Conservation (phyloP, 2,888 invertebrate species). For the Galerucella pusilla region DNA sequence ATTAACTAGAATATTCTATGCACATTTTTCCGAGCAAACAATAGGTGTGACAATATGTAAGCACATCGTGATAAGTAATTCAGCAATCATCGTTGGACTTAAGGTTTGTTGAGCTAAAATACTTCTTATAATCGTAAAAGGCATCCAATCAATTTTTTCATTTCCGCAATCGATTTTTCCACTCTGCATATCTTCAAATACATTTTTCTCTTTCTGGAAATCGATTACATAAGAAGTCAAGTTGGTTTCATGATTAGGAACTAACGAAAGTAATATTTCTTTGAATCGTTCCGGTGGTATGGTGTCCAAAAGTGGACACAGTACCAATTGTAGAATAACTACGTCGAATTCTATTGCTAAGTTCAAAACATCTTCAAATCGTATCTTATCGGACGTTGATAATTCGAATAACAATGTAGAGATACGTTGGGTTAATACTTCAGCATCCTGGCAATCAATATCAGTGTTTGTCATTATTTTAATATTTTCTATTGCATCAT, state of each 20-base stretch:
- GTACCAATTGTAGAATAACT: background rate
- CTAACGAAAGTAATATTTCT: background rate
- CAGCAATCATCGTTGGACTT: background rate
- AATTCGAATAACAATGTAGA: background rate
- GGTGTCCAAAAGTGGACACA: background rate
- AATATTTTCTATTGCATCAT: background rate
- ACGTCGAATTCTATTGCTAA: slow-evolving; percentile 1
- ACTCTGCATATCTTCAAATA: background rate
- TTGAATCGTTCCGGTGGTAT: background rate
- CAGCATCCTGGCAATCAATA: background rate
- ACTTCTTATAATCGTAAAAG: background rate
- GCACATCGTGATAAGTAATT: background rate
- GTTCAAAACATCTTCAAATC: background rate
- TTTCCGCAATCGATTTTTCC: background rate
- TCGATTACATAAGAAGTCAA: background rate
- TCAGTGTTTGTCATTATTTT: background rate
- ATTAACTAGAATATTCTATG: background rate
- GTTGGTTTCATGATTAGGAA: background rate
- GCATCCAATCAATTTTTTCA: background rate
- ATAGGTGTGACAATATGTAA: background rate
- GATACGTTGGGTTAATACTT: background rate
- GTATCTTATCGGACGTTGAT: background rate
- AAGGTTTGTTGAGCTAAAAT: background rate
- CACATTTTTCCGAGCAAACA: background rate
- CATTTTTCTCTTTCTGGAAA: background rate